Base-by-base conservation (phyloP, 2,797 vertebrate genomes). In the Acridotheres tristis region DNA sequence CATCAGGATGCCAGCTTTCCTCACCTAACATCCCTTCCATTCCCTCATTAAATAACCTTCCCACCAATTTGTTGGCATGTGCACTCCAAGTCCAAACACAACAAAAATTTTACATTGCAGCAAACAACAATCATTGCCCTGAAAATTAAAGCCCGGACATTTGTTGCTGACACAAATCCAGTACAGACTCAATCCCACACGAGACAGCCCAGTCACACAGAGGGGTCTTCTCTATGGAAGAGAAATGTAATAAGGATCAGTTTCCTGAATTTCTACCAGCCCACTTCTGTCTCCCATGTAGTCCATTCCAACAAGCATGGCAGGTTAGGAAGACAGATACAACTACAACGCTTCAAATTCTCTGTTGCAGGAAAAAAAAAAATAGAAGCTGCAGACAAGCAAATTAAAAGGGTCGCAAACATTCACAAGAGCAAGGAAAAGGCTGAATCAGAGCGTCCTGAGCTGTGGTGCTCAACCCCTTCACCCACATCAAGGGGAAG, bases 401-500 rank as follows among this genome's bases (percentile, higher is more conserved):
- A 72, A 92, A 89, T 68, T 78, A 92, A 67, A 86, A 90, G 83
- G 91, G 74, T 86, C 71, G 67, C 21, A 51, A 3, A 9, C 62
- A 88, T 61, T 77, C 14, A 38, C 25, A 48, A 25, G 36, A 48
- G 61, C 1, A 0, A 92, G 51, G 19, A 73, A 62, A 65, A 38
- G 15, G 85, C 73, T 95, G 87, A 97, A 88, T 87, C 34, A 72
- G 88, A 85, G 65, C 77, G 84, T 91, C 62, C 73, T 55, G 16
- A 65, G 85, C 23, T 26, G n/a, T 4, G 6, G 68, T 93, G 78
- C 85, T 91, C 88, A 80, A 84, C 5, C 58, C 71, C 75, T 73
- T 67, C 40, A 45, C 6, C 89, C 72, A 63, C 85, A 92, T 87
- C 79, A 92, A 95, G 85, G 66, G 82, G 22, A 77, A 86, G 79